Conservation (phyloP, 2,797 vertebrate species). For the Schizopygopsis pylzovi region DNA sequence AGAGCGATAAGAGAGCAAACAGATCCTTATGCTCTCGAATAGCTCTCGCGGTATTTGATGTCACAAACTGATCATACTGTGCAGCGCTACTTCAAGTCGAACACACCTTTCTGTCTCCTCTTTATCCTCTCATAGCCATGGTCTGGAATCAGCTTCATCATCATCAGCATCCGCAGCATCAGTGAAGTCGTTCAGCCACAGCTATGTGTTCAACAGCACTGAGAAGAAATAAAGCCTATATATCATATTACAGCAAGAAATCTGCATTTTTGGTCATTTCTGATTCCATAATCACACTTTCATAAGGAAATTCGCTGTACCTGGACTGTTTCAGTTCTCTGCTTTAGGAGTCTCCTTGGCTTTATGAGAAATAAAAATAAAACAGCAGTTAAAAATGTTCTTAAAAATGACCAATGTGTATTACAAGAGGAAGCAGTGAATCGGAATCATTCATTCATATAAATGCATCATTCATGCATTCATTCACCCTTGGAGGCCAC, state of each 20-base stretch:
- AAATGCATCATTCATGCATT: too few species aligned
- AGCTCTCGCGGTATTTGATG: too few species aligned
- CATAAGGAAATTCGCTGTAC: constrained; percentile 15
- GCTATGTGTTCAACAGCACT: constrained; percentile 33
- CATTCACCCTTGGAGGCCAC: constrained; percentile 87
- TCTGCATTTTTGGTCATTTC: not conserved
- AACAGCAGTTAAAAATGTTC: constrained; percentile 20
- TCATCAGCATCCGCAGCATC: constrained; percentile 19
- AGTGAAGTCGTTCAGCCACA: constrained; percentile 27
- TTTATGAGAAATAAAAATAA: constrained; percentile 34
- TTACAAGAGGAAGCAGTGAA: not conserved
- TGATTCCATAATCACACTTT: not conserved
- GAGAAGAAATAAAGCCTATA: constrained; percentile 5
- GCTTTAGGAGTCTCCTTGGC: constrained; percentile 73
- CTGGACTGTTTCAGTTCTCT: constrained; percentile 57
- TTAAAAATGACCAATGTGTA: not conserved
- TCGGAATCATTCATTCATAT: not conserved
- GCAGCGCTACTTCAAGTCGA: too few species aligned
- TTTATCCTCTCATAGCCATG: constrained; percentile 55
- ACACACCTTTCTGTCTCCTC: constrained; percentile 5
- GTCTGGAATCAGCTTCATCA: constrained; percentile 41
- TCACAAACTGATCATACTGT: too few species aligned
- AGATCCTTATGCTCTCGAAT: too few species aligned
- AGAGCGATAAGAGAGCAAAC: too few species aligned
- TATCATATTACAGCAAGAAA: not conserved